Percentiles rank a stretch among this genome's conserved stretches.
Conservation (phyloP, 2,113 vertebrate species). For the Enhydra lutris region DNA sequence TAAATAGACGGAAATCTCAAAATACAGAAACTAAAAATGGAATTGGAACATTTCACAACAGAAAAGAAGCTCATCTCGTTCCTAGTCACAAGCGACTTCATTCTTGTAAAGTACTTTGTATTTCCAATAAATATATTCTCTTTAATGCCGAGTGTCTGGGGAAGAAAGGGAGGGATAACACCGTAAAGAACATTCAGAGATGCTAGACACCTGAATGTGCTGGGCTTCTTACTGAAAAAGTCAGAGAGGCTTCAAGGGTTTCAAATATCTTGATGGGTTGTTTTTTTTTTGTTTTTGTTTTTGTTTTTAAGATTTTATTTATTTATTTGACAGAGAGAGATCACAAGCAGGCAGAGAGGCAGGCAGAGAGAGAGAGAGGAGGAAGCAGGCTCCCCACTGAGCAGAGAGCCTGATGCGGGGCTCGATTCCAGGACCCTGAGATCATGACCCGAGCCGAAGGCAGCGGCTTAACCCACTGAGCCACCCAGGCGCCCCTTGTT, state of each 20-base stretch:
- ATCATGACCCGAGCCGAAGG: too few relatives aligned
- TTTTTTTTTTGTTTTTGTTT: not conserved
- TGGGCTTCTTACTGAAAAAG: not conserved
- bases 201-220: not conserved
- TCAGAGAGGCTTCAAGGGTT: not conserved
- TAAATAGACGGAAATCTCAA: not conserved
- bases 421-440: too few relatives aligned
- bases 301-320: too few relatives aligned
- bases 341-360: too few relatives aligned
- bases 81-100: not conserved
- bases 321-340: too few relatives aligned
- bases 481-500: not conserved
- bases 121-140: not conserved
- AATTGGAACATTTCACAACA: not conserved
- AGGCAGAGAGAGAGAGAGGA: too few relatives aligned
- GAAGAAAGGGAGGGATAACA: not conserved
- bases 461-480: too few relatives aligned
- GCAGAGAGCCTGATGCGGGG: too few relatives aligned
- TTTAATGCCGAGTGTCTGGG: not conserved
- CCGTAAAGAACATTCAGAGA: not conserved
- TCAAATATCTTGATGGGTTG: not conserved
- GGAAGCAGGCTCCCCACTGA: too few relatives aligned
- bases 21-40: constrained; percentile 13
- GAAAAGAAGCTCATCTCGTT: not conserved
- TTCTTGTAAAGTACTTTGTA: not conserved